Conservation (phyloP, 2,888 invertebrate species). For the Agrotis puta region DNA sequence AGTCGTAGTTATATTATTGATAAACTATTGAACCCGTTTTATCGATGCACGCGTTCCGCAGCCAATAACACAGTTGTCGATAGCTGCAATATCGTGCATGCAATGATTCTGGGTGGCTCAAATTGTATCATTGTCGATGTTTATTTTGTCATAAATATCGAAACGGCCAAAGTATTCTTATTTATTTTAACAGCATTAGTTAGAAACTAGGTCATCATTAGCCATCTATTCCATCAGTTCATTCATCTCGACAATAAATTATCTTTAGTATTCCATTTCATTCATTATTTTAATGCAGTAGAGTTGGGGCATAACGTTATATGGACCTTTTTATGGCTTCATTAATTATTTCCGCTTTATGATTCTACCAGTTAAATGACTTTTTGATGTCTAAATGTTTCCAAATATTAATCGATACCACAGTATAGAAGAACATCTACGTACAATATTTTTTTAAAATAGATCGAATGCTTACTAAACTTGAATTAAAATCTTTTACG, state of each 20-base stretch:
- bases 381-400: slow-evolving; percentile 51
- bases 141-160: slow-evolving; percentile 32
- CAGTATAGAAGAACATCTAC: background rate
- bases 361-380: slow-evolving; percentile 44
- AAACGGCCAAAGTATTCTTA: slow-evolving; percentile 16
- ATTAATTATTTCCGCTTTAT: slow-evolving; percentile 62
- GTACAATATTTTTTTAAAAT: slow-evolving; percentile 1
- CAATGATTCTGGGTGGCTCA: slow-evolving; percentile 59
- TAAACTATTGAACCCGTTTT: slow-evolving; percentile 79
- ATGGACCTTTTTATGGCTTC: slow-evolving; percentile 61
- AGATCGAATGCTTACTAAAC: background rate
- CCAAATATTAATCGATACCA: slow-evolving; percentile 29
- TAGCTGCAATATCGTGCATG: slow-evolving; percentile 57
- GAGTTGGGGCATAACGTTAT: slow-evolving; percentile 47
- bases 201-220: slow-evolving; percentile 22
- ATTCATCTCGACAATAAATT: slow-evolving; percentile 49
- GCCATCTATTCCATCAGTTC: slow-evolving; percentile 13
- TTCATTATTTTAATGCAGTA: slow-evolving; percentile 52
- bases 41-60: slow-evolving; percentile 72
- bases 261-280: slow-evolving; percentile 44
- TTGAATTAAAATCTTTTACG: slow-evolving; percentile 30
- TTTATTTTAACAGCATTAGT: slow-evolving; percentile 14
- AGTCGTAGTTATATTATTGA: slow-evolving; percentile 61
- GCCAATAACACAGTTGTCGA: slow-evolving; percentile 62
- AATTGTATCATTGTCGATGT: slow-evolving; percentile 22